Evolutionary conservation across 2,113 vertebrate genomes (phyloP).

Genomic region (Prionailurus viverrinus): DNA sequence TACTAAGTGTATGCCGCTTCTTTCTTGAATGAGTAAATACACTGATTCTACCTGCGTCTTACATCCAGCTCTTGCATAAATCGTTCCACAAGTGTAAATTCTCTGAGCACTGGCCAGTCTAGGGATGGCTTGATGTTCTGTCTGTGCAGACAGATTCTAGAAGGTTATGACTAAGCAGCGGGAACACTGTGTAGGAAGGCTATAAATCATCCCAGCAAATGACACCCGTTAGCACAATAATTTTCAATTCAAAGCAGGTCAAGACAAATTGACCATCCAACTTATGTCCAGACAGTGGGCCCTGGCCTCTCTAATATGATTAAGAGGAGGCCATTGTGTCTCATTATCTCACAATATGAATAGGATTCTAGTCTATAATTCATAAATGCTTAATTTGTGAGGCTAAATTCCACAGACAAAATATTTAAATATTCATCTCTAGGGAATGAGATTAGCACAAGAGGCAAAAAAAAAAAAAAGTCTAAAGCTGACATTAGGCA

Average conservation of each 20-base stretch:
- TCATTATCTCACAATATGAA: background rate
- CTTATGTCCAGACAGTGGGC: background rate
- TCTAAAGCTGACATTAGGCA: background rate
- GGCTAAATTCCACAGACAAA: background rate
- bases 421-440: constrained; percentile 10
- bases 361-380: background rate
- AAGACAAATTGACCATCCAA: background rate
- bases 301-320: background rate
- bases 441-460: background rate
- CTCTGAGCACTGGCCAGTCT: background rate
- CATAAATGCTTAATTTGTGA: background rate
- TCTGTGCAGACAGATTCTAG: background rate
- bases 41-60: background rate
- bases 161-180: background rate
- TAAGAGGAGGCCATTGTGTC: background rate
- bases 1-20: background rate
- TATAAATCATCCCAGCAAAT: background rate
- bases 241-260: background rate
- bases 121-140: background rate
- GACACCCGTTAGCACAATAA: background rate
- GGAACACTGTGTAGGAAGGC: background rate
- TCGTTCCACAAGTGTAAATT: background rate
- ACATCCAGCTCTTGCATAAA: background rate
- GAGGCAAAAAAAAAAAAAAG: background rate
- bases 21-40: background rate